Evolutionary conservation across 2,113 vertebrate species (phyloP).

Genomic region (Daubentonia madagascariensis): DNA sequence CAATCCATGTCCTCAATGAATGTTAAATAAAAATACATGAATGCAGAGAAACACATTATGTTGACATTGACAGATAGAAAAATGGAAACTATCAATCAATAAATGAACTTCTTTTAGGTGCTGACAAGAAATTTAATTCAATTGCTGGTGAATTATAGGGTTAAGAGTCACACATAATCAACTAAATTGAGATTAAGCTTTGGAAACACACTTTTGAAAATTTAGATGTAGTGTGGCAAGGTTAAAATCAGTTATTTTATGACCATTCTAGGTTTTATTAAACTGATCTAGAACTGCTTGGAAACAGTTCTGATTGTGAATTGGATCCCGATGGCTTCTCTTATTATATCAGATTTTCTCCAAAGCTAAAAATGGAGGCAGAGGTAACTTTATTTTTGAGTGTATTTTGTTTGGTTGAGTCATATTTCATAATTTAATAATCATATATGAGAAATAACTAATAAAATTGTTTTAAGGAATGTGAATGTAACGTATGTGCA

Average conservation of each 20-base stretch:
- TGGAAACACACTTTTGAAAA: neutral
- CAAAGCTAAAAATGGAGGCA: neutral
- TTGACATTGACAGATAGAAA: neutral
- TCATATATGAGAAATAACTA: slow-evolving; percentile 5
- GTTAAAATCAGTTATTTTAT: neutral
- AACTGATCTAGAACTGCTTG: neutral
- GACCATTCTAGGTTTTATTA: neutral
- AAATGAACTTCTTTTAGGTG: neutral
- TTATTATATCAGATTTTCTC: neutral
- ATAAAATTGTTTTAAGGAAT: slow-evolving; percentile 17
- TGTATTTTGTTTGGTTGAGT: neutral
- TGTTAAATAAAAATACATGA: neutral
- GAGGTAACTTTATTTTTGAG: neutral
- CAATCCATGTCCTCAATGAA: neutral
- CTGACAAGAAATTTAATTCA: neutral
- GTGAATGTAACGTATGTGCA: slow-evolving; percentile 38
- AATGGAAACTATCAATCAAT: neutral
- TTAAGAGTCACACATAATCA: neutral
- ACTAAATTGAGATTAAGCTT: neutral
- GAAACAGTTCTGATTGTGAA: neutral
- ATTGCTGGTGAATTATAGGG: neutral
- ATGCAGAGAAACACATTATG: neutral
- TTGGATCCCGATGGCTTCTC: neutral
- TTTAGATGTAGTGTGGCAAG: neutral
- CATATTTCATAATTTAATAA: slow-evolving; percentile 46